Percentiles rank a stretch among this genome's conserved stretches.
These are phyloP conservation scores for Drosophila tani DNA, from an alignment of 1,140 invertebrate species.

Conservation along the genomic window DNA sequence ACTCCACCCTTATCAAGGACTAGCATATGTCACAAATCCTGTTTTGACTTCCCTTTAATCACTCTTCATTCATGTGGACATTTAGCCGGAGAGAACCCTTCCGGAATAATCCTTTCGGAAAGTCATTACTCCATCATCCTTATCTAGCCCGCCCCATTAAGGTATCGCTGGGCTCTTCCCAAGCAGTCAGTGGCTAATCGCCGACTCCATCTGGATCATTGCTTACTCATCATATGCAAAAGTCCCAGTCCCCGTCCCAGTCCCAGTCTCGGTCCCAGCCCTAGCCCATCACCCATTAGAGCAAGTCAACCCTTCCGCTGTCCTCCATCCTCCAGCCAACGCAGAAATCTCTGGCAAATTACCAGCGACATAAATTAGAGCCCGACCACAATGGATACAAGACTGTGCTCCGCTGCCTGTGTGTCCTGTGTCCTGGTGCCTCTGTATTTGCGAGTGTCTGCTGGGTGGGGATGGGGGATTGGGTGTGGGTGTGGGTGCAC, in stretches of 20 bases:
- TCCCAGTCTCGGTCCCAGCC: background rate
- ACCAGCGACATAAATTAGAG: slow-evolving; percentile 71
- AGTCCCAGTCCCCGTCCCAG: background rate
- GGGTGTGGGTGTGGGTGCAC: background rate
- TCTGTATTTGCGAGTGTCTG: slow-evolving; percentile 7
- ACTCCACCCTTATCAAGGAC: background rate
- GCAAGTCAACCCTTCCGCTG: background rate
- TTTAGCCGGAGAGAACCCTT: background rate
- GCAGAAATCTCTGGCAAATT: slow-evolving; percentile 62
- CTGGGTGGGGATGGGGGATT: background rate
- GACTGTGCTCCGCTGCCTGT: slow-evolving; percentile 1
- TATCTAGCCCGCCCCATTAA: slow-evolving; percentile 19
- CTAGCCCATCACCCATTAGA: slow-evolving; percentile 14
- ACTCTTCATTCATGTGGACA: slow-evolving; percentile 5
- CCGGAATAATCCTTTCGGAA: slow-evolving; percentile 28
- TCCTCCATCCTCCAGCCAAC: background rate
- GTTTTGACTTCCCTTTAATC: background rate
- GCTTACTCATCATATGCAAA: slow-evolving; percentile 51
- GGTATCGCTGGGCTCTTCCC: slow-evolving; percentile 1
- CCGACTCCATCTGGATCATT: slow-evolving; percentile 25
- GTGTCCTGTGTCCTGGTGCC: background rate
- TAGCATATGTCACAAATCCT: background rate
- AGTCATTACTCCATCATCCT: slow-evolving; percentile 27
- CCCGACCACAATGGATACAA: slow-evolving; percentile 37
- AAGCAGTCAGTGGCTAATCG: slow-evolving; percentile 5